Percentiles rank a stretch among this genome's conserved stretches.
These are phyloP conservation scores for Solenodon paradoxus DNA, from an alignment of 2,113 vertebrate species.

Conservation along the genomic window DNA sequence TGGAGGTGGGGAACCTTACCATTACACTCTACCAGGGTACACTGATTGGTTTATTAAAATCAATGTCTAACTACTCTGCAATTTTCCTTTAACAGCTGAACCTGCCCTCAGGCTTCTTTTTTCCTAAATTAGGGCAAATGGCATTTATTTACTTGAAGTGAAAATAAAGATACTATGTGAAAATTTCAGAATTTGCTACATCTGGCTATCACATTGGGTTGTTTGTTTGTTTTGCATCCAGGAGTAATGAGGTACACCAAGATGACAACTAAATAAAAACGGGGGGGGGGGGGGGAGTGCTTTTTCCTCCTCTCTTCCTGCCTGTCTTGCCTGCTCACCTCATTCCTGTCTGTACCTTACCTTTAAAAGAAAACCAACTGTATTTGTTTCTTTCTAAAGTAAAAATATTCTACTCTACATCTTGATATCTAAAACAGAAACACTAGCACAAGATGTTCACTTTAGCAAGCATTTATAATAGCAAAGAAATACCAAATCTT, in stretches of 20 bases:
- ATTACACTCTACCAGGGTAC: too few species aligned
- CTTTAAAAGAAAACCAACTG: too few species aligned
- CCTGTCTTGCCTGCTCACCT: too few species aligned
- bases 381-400: not conserved
- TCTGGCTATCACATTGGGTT: not conserved
- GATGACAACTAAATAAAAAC: too few species aligned
- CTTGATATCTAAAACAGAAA: not conserved
- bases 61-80: not conserved
- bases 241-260: too few species aligned
- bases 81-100: not conserved
- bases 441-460: not conserved
- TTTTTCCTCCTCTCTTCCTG: too few species aligned
- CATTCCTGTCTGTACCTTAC: too few species aligned
- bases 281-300: too few species aligned
- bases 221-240: too few species aligned
- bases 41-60: conserved; percentile 35
- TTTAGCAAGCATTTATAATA: not conserved
- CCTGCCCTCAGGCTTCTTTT: not conserved
- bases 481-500: not conserved
- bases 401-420: not conserved
- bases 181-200: not conserved
- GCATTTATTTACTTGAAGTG: not conserved
- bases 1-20: too few species aligned
- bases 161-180: not conserved
- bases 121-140: not conserved